These are phyloP conservation scores for Muscina levida DNA, from an alignment of 2,888 invertebrate genomes.

Conservation along the genomic window DNA sequence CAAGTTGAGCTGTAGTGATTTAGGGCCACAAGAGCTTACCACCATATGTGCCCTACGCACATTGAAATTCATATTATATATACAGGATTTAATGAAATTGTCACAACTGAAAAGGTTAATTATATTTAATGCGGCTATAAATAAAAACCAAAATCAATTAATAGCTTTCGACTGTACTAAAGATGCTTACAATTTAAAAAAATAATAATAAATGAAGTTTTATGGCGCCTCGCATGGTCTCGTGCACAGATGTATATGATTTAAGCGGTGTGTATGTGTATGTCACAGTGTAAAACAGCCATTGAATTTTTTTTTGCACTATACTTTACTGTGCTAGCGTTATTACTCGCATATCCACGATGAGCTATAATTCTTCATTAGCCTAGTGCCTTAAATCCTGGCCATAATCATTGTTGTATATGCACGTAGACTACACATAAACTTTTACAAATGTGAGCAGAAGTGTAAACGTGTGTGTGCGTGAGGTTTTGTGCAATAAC, in stretches of 20 bases:
- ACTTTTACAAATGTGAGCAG: neutral
- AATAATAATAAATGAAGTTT: slow-evolving; percentile 31
- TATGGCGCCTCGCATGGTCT: neutral
- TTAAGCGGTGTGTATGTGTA: neutral
- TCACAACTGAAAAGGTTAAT: no score
- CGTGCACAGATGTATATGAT: neutral
- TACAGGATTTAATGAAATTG: no score
- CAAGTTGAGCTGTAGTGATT: no score
- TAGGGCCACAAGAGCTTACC: no score
- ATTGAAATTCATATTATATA: no score
- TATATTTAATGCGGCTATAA: slow-evolving; percentile 24
- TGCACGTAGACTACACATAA: slow-evolving; percentile 27
- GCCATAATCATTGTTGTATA: slow-evolving; percentile 49
- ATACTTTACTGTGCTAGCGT: slow-evolving; percentile 15
- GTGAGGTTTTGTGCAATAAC: neutral
- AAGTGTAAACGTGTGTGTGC: neutral
- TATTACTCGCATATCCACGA: slow-evolving; percentile 59
- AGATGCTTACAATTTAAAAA: neutral
- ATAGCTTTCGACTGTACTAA: slow-evolving; percentile 27
- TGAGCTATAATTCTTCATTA: slow-evolving; percentile 77
- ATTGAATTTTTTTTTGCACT: neutral
- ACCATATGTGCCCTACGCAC: no score
- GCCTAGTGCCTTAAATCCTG: slow-evolving; percentile 74
- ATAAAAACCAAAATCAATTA: slow-evolving; percentile 27
- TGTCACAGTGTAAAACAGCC: neutral